Conservation (phyloP, 2,113 vertebrate genomes). For the Lota lota region DNA sequence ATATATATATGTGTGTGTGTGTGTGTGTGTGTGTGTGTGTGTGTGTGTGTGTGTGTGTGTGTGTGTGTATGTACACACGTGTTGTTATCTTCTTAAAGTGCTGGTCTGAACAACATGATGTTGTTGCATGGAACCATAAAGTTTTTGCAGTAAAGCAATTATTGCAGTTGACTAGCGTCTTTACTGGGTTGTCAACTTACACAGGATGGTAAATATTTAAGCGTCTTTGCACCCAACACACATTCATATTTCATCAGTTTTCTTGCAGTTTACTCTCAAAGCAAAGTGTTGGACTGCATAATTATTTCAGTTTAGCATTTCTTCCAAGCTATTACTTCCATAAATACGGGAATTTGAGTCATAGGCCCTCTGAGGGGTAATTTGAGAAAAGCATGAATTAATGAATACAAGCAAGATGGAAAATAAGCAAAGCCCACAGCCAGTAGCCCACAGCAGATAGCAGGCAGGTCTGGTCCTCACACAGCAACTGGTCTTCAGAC, state of each 20-base stretch:
- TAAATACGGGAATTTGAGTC: constrained; percentile 81
- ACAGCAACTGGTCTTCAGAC: no score
- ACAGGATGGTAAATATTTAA: constrained; percentile 82
- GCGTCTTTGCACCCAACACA: constrained; percentile 75
- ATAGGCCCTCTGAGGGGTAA: constrained; percentile 79
- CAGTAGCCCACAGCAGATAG: constrained; percentile 65
- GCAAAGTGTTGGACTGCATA: constrained; percentile 80
- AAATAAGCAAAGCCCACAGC: constrained; percentile 73
- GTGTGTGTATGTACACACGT: no score
- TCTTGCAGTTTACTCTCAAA: constrained; percentile 78
- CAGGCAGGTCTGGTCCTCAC: constrained; percentile 34
- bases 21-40: no score
- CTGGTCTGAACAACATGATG: not conserved
- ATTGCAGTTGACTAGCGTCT: constrained; percentile 77
- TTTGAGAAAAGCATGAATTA: constrained; percentile 79
- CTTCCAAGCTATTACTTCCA: constrained; percentile 79
- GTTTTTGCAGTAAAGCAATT: constrained; percentile 71
- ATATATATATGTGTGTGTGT: no score
- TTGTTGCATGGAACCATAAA: constrained; percentile 43
- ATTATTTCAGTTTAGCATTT: constrained; percentile 81
- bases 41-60: no score
- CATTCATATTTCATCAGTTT: constrained; percentile 83
- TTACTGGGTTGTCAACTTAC: constrained; percentile 77
- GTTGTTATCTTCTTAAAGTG: not conserved
- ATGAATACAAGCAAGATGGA: constrained; percentile 78